Base-by-base conservation (phyloP, 2,888 invertebrate species). In the Aromia moschata region DNA sequence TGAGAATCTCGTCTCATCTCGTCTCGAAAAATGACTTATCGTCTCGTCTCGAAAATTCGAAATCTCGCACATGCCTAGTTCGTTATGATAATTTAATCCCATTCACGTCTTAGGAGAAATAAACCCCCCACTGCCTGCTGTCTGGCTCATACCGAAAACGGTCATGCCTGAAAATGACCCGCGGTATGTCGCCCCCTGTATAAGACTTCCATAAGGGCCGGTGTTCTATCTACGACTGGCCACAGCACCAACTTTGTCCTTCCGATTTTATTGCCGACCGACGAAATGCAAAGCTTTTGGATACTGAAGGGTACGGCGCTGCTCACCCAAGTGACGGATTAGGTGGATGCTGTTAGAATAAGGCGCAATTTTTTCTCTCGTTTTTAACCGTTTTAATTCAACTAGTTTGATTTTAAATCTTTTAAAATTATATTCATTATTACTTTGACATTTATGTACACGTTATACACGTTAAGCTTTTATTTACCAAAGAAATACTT, bases 181-280 rank as follows among this genome's bases (percentile, higher is more conserved):
- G 1, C 82, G 91, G 70, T 93, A 93, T 77, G 82, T 86, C 51
- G 87, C 90, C 96, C 96, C 0, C 81, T 96, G 10, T 96, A 96
- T 80, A 96, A 95, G 82, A 96, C 96, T 0, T 89, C 93, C 25
- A 88, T 91, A 67, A 84, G 96, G 58, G 93, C 94, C 15, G 96
- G 96, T 37, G 87, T 87, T 0, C 83, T 96, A 10, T 94, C 94
- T 4, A 96, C 95, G 0, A 96, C 95, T 0, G 96, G 96, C 0
- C 95, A 95, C 80, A 95, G 94, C 71, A 96, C 95, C 1, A 96
- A 96, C 83, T 96, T 95, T 77, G 92, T 96, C 25, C 84, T 95
- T 38, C 84, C 92, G 0, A 89, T 95, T 59, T 80, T 91, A 20
- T 76, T 96, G 46, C 89, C 90, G 0, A 85, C 91, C 0, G 75